These are phyloP conservation scores for Drosophila phalerata DNA, from an alignment of 2,888 invertebrate genomes.

Conservation along the genomic window DNA sequence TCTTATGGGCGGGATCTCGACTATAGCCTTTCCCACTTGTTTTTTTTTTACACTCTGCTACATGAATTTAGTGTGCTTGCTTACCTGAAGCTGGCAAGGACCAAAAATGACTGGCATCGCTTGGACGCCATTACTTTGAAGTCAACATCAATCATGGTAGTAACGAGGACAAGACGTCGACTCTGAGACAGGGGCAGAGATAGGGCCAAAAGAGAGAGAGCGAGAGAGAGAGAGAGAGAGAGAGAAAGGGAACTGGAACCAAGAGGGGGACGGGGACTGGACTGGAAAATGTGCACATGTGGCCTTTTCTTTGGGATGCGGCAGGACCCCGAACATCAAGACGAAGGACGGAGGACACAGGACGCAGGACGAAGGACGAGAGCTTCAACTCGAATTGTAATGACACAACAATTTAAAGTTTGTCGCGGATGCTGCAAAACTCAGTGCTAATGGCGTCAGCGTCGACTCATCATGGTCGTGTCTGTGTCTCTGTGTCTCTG, in stretches of 20 bases:
- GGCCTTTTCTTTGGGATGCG: slow-evolving; percentile 51
- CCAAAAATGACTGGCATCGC: slow-evolving; percentile 49
- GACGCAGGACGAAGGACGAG: neutral
- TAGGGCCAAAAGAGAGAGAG: neutral
- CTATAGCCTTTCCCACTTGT: too few relatives aligned
- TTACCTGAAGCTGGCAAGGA: slow-evolving; percentile 25
- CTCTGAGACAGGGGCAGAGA: slow-evolving; percentile 4
- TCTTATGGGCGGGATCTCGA: too few relatives aligned
- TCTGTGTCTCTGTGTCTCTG: slow-evolving; percentile 21
- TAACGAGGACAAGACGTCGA: slow-evolving; percentile 66
- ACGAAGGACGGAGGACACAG: neutral
- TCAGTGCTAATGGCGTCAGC: slow-evolving; percentile 79
- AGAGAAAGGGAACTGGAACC: neutral
- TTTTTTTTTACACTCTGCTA: slow-evolving; percentile 20
- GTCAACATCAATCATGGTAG: slow-evolving; percentile 76
- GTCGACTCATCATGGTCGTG: slow-evolving; percentile 69
- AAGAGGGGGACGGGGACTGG: slow-evolving; percentile 9
- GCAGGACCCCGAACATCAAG: slow-evolving; percentile 24
- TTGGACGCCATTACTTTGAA: slow-evolving; percentile 75
- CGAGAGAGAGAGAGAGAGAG: neutral
- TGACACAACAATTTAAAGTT: slow-evolving; percentile 82
- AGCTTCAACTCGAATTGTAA: slow-evolving; percentile 72
- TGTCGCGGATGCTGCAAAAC: slow-evolving; percentile 81
- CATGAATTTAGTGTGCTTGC: slow-evolving; percentile 36
- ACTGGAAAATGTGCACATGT: slow-evolving; percentile 58